Conservation (phyloP, 2,113 vertebrate genomes). For the Accipiter virgatus region DNA sequence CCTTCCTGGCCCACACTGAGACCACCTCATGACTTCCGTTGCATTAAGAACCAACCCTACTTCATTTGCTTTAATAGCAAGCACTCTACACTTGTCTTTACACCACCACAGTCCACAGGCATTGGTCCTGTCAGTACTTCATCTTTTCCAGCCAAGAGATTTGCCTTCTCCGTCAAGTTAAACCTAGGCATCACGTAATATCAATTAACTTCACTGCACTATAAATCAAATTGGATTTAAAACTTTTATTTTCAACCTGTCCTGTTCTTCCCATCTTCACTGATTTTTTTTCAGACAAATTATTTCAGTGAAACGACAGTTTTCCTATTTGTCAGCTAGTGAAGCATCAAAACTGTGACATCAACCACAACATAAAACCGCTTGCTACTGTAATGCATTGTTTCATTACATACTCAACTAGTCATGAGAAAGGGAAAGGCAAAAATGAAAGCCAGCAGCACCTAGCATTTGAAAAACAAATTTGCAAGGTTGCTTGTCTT, state of each 20-base stretch:
- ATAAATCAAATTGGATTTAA: not conserved
- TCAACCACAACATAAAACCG: not conserved
- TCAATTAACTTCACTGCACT: not conserved
- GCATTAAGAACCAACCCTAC: not conserved
- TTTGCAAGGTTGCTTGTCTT: not conserved
- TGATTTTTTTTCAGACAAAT: not conserved
- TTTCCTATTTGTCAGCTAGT: not conserved
- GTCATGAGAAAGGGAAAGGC: not conserved
- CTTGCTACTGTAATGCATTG: not conserved
- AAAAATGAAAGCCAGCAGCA: not conserved
- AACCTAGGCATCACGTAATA: not conserved
- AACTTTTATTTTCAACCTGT: not conserved
- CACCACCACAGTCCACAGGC: not conserved
- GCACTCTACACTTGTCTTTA: not conserved
- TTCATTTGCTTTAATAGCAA: not conserved
- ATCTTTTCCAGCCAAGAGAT: not conserved
- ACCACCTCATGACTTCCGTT: not conserved
- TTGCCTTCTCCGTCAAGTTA: not conserved
- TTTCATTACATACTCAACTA: not conserved
- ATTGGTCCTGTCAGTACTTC: not conserved
- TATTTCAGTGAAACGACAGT: not conserved
- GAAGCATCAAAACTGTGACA: not conserved
- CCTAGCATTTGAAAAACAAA: not conserved
- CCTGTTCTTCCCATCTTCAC: not conserved
- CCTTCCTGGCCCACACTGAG: not conserved